These are phyloP conservation scores for Trachemys scripta DNA, from an alignment of 2,113 vertebrate genomes.

Conservation along the genomic window DNA sequence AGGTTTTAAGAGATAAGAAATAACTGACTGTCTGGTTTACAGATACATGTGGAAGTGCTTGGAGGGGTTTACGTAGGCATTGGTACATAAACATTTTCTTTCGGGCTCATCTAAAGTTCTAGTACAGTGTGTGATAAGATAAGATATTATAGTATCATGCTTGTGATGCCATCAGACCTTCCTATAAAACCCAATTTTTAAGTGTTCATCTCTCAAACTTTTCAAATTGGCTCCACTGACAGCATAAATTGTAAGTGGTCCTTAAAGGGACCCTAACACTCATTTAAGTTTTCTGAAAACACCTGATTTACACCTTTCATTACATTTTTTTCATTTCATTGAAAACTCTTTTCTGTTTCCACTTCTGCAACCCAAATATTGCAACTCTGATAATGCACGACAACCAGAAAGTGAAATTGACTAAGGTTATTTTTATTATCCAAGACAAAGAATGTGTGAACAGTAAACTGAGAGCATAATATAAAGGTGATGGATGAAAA, in stretches of 20 bases:
- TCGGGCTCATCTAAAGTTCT: neutral
- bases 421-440: neutral
- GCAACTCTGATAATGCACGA: neutral
- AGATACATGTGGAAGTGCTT: neutral
- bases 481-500: neutral
- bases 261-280: neutral
- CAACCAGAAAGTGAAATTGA: neutral
- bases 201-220: neutral
- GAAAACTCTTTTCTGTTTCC: neutral
- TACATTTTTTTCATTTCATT: neutral
- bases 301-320: neutral
- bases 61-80: neutral
- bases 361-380: neutral
- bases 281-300: neutral
- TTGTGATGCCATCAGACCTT: rapidly evolving
- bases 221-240: neutral
- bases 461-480: neutral
- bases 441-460: neutral
- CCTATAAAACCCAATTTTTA: neutral
- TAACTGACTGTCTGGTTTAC: neutral
- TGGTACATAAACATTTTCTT: neutral
- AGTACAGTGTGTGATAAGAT: neutral
- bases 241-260: neutral
- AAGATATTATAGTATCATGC: neutral
- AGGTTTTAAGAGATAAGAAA: neutral